Percentiles rank a stretch among this genome's conserved stretches.
These are phyloP conservation scores for Lepus europaeus DNA, from an alignment of 2,113 vertebrate species.

Conservation along the genomic window DNA sequence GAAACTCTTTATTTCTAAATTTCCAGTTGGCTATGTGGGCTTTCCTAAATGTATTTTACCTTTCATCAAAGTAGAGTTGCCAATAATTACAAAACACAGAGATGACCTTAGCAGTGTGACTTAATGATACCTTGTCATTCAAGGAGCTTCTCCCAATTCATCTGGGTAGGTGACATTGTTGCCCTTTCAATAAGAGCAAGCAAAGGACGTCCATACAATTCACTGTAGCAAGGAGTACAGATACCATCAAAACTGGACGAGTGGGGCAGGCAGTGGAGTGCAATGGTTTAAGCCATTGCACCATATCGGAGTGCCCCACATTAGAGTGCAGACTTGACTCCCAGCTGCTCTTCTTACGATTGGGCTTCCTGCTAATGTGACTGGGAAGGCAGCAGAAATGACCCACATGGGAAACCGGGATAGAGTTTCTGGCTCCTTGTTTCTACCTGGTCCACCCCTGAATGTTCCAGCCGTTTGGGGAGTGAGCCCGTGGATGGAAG, in stretches of 20 bases:
- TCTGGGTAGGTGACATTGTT: background rate
- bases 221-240: background rate
- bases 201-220: background rate
- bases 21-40: background rate
- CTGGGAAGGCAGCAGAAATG: no score
- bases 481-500: no score
- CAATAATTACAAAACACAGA: background rate
- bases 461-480: no score
- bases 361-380: no score
- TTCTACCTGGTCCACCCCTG: no score
- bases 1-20: background rate
- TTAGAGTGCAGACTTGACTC: no score
- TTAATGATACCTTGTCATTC: constrained; percentile 14
- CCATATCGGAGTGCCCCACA: no score
- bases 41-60: background rate
- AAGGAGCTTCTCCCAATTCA: background rate
- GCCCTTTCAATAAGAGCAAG: background rate
- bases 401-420: no score
- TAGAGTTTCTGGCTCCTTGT: no score
- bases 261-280: no score
- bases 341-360: no score
- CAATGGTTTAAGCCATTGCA: no score
- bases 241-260: background rate
- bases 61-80: background rate
- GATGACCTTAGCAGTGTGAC: background rate